Percentiles rank a stretch among this genome's conserved stretches.
phyloP scores from a whole-genome alignment of 2,888 invertebrate genomes.

The Athalia rosae region DNA sequence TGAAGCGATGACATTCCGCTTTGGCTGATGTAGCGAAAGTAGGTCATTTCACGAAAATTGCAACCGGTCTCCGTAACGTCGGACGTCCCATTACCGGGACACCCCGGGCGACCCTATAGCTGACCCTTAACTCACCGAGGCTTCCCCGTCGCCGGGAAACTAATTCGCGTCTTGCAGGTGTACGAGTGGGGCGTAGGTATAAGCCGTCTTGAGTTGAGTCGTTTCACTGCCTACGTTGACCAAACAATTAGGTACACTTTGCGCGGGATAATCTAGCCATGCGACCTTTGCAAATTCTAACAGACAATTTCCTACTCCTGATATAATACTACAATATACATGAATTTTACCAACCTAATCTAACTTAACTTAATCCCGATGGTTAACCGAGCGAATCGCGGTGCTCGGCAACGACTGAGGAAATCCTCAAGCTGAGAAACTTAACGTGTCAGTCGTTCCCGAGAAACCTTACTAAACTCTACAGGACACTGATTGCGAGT shows the following conservation, averaged over 20 bases:
- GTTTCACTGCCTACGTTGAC: slow-evolving; percentile 16
- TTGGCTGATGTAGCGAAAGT: slow-evolving; percentile 47
- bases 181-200: background rate
- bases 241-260: slow-evolving; percentile 3
- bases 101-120: slow-evolving; percentile 14
- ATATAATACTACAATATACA: slow-evolving; percentile 12
- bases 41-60: slow-evolving; percentile 52
- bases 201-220: background rate
- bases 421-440: background rate
- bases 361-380: slow-evolving; percentile 26
- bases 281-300: slow-evolving; percentile 10
- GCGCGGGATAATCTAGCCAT: slow-evolving; percentile 38
- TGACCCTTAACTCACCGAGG: slow-evolving; percentile 19
- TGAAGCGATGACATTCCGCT: slow-evolving; percentile 47
- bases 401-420: background rate
- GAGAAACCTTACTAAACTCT: background rate
- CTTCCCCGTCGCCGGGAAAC: slow-evolving; percentile 15
- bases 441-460: background rate
- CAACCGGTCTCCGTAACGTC: slow-evolving; percentile 43
- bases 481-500: background rate
- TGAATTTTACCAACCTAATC: slow-evolving; percentile 11
- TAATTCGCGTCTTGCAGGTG: slow-evolving; percentile 22
- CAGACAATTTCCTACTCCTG: slow-evolving; percentile 29
- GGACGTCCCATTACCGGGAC: slow-evolving; percentile 34
- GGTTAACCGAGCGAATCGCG: slow-evolving; percentile 20